Percentiles rank a stretch among this genome's conserved stretches.
These are phyloP conservation scores for Diploscapter pachys DNA, from an alignment of 1,140 invertebrate species.

Conservation along the genomic window DNA sequence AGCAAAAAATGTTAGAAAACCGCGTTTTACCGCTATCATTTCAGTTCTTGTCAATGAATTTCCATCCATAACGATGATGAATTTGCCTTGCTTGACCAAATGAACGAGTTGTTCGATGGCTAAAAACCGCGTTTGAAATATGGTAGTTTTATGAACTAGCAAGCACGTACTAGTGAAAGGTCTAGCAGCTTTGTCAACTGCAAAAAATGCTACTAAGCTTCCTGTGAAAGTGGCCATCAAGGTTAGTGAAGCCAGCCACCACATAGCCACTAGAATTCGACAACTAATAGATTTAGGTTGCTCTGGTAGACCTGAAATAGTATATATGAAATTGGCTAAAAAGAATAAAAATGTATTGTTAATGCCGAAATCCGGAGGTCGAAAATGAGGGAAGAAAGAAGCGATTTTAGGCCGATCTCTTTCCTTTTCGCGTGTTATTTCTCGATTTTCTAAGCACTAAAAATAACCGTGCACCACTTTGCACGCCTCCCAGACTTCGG, in stretches of 20 bases:
- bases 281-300: slow-evolving; percentile 40
- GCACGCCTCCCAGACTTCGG: too few species aligned
- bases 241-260: slow-evolving; percentile 42
- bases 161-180: slow-evolving; percentile 33
- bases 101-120: slow-evolving; percentile 33
- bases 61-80: slow-evolving; percentile 36
- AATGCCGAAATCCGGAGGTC: neutral
- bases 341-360: neutral
- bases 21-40: slow-evolving; percentile 37
- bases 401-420: too few species aligned
- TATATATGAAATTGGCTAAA: slow-evolving; percentile 3
- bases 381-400: too few species aligned
- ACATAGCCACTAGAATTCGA: slow-evolving; percentile 35
- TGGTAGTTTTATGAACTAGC: neutral
- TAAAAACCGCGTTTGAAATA: neutral
- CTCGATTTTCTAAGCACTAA: too few species aligned
- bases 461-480: too few species aligned
- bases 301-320: slow-evolving; percentile 31
- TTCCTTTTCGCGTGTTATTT: too few species aligned
- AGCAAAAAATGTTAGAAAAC: neutral
- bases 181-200: slow-evolving; percentile 36
- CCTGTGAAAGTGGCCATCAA: slow-evolving; percentile 43
- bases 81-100: slow-evolving; percentile 35
- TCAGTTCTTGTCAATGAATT: slow-evolving; percentile 38
- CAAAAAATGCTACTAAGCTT: slow-evolving; percentile 41